phyloP scores from a whole-genome alignment of 2,797 vertebrate species.

The Parambassis ranga region DNA sequence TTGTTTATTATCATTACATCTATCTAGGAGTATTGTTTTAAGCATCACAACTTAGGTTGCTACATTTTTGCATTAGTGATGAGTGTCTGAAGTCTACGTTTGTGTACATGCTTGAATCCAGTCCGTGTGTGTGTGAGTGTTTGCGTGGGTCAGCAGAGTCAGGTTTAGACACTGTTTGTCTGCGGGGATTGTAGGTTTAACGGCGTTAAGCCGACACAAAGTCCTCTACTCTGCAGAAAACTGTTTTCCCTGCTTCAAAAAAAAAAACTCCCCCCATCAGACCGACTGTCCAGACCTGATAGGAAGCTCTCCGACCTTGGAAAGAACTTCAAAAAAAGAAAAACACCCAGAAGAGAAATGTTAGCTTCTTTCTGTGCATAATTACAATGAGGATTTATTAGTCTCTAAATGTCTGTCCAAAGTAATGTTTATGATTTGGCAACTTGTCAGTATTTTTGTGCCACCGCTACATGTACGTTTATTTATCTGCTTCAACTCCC shows the following conservation, averaged over 20 bases:
- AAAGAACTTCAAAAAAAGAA: constrained; percentile 57
- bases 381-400: constrained; percentile 32
- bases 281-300: constrained; percentile 69
- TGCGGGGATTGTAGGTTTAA: constrained; percentile 77
- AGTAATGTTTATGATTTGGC: constrained; percentile 15
- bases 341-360: constrained; percentile 40
- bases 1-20: too few species aligned
- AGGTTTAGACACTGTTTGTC: constrained; percentile 75
- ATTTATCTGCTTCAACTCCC: constrained; percentile 7
- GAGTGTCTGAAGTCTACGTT: neutral
- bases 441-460: constrained; percentile 4
- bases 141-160: constrained; percentile 72
- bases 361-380: constrained; percentile 28
- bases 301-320: constrained; percentile 65
- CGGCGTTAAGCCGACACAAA: constrained; percentile 75
- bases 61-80: too few species aligned
- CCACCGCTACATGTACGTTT: neutral
- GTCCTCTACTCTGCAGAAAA: constrained; percentile 75
- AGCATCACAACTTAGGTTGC: too few species aligned
- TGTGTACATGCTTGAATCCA: constrained; percentile 13
- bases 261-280: constrained; percentile 47
- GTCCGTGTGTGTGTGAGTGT: constrained; percentile 20
- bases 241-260: constrained; percentile 63
- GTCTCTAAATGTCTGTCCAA: constrained; percentile 5
- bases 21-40: too few species aligned